Base-by-base conservation (phyloP, 2,113 vertebrate species). In the Pan paniscus region DNA sequence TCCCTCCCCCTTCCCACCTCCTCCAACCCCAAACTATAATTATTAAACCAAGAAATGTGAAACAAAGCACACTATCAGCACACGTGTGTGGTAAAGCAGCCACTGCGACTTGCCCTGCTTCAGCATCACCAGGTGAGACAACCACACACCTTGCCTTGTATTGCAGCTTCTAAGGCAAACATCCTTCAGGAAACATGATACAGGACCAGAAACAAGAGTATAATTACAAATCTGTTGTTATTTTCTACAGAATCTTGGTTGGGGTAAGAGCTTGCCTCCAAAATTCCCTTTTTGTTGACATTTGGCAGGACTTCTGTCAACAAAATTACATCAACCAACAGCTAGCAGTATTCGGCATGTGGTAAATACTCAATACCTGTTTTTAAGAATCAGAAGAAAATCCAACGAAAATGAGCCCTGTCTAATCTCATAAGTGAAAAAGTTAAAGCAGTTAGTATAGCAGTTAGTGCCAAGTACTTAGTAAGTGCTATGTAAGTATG, bases 221-320 rank as follows among this genome's bases (percentile, higher is more conserved):
- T 10, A 57, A 52, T 70, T 18, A 70, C 79, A 85, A 83, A 52
- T 4, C 48, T 23, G 16, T 38, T 52, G 20, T 46, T 64, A 22
- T 78, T 96, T 88, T 57, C n/a, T 30, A 23, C 30, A 52, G 50
- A 76, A n/a, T 57, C 67, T 84, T 78, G 46, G 57, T 79, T 8
- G 1, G 27, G n/a, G 17, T 82, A 84, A 80, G 80, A 85, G 32
- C 67, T 96, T 95, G 68, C 89, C 82, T 67, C 67, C 5, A 3
- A 84, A 89, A 64, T 90, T 94, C 76, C 81, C 83, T 30, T 83
- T 90, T 55, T 59, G 27, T 89, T 97, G 90, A 96, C 57, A 84
- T 83, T 90, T 96, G 81, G 76, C 90, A 90, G 48, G 57, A 96
- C 61, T 95, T 97, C 57, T 92, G 72, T 90, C 88, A 94, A 92